These are phyloP conservation scores for Phrynosoma platyrhinos DNA, from an alignment of 2,113 vertebrate species.

Conservation along the genomic window DNA sequence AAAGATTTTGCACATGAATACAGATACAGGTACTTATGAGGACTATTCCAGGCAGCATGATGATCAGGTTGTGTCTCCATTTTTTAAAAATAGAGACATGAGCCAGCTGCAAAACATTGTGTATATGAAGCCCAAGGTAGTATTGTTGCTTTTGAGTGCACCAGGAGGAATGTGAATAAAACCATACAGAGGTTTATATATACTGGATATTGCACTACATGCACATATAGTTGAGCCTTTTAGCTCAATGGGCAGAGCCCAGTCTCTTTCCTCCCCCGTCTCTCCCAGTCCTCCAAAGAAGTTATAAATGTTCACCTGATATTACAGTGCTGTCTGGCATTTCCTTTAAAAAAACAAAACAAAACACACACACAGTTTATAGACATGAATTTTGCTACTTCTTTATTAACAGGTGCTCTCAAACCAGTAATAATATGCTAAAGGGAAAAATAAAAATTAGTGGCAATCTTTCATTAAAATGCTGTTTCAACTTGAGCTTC, in stretches of 20 bases:
- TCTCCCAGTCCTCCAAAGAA: constrained; percentile 11
- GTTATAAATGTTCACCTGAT: constrained; percentile 18
- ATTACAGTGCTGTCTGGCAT: constrained; percentile 20
- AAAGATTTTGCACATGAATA: background rate
- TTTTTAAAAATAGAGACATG: background rate
- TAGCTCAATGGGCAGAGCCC: constrained; percentile 42
- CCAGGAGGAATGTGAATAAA: constrained; percentile 27
- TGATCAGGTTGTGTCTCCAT: background rate
- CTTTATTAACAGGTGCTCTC: constrained; percentile 10
- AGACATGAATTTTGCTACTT: constrained; percentile 20
- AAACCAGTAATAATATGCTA: background rate
- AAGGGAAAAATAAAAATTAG: constrained; percentile 41
- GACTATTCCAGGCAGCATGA: background rate
- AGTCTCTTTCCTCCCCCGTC: background rate
- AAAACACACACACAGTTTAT: constrained; percentile 21
- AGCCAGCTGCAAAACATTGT: constrained; percentile 17
- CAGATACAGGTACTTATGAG: background rate
- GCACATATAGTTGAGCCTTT: constrained; percentile 16
- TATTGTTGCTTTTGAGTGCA: constrained; percentile 3
- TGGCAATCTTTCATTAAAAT: constrained; percentile 43
- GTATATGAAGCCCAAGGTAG: constrained; percentile 17
- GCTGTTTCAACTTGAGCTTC: constrained; percentile 19
- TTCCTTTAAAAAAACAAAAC: constrained; percentile 36
- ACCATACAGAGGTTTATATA: constrained; percentile 29
- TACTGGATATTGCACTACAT: constrained; percentile 30